phyloP scores from a whole-genome alignment of 2,113 vertebrate species.

The Chionis minor region DNA sequence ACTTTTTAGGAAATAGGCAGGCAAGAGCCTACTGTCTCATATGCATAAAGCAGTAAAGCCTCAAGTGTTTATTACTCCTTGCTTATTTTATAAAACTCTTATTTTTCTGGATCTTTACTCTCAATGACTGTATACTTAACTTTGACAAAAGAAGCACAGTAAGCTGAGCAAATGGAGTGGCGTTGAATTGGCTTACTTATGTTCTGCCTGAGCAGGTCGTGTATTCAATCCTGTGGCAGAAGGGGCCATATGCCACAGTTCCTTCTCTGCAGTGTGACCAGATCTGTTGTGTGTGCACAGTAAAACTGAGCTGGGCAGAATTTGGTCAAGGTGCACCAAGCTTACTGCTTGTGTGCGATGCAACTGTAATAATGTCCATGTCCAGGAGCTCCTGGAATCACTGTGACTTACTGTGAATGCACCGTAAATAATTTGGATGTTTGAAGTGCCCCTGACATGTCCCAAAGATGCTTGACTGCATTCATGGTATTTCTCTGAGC shows the following conservation, averaged over 20 bases:
- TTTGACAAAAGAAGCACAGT: neutral
- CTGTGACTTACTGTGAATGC: neutral
- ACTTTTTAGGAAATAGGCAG: neutral
- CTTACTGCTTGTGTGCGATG: neutral
- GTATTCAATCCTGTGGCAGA: neutral
- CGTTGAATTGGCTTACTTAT: neutral
- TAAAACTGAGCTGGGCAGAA: neutral
- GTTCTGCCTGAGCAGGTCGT: constrained; percentile 22
- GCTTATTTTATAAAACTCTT: neutral
- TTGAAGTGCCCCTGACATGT: rapidly evolving
- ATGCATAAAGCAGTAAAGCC: neutral
- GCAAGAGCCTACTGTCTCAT: neutral
- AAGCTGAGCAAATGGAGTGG: neutral
- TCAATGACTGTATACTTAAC: neutral
- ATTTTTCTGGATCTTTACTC: neutral
- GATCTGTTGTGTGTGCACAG: neutral
- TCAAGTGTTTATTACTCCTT: neutral
- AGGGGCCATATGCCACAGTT: neutral
- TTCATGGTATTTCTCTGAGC: neutral
- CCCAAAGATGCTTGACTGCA: neutral
- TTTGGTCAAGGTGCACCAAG: neutral
- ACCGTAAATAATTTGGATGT: neutral
- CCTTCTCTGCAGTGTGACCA: neutral
- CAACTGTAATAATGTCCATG: neutral
- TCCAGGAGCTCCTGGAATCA: neutral